These are phyloP conservation scores for Eupeodes latifasciatus DNA, from an alignment of 2,888 invertebrate species.

Conservation along the genomic window DNA sequence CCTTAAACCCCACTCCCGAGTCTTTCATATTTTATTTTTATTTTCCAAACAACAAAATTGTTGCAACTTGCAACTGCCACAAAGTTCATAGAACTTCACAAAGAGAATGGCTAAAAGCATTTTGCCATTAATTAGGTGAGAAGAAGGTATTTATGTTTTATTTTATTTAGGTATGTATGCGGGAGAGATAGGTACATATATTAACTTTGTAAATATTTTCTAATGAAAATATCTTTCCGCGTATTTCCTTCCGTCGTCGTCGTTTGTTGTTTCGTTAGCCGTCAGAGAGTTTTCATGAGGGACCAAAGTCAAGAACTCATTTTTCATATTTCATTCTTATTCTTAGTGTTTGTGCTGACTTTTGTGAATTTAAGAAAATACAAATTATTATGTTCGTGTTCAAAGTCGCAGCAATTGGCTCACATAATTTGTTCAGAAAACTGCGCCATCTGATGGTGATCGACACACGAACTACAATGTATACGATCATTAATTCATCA, in stretches of 20 bases:
- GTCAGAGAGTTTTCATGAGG: constrained; percentile 34
- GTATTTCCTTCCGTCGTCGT: neutral
- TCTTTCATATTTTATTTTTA: too few relatives aligned
- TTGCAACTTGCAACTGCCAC: constrained; percentile 21
- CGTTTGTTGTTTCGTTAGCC: neutral
- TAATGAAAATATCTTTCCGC: constrained; percentile 63
- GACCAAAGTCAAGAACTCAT: constrained; percentile 58
- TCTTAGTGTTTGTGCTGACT: constrained; percentile 4
- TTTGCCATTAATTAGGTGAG: constrained; percentile 70
- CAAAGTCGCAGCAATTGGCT: neutral
- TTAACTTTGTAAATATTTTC: constrained; percentile 38
- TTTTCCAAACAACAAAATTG: neutral
- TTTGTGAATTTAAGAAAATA: neutral
- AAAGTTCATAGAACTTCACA: constrained; percentile 36
- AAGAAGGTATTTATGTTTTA: neutral
- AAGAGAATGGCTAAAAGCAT: constrained; percentile 69
- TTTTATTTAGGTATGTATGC: too few relatives aligned
- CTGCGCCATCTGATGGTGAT: too few relatives aligned
- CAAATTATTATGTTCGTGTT: neutral
- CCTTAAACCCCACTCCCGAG: neutral
- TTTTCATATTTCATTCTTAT: constrained; percentile 70
- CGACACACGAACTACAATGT: too few relatives aligned
- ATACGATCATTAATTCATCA: too few relatives aligned
- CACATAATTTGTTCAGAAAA: too few relatives aligned
- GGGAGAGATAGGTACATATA: constrained; percentile 24